A percentile compares a stretch with the other conserved stretches of the same genome.
Conservation (phyloP, 2,797 vertebrate species). For the Cuculus canorus region DNA sequence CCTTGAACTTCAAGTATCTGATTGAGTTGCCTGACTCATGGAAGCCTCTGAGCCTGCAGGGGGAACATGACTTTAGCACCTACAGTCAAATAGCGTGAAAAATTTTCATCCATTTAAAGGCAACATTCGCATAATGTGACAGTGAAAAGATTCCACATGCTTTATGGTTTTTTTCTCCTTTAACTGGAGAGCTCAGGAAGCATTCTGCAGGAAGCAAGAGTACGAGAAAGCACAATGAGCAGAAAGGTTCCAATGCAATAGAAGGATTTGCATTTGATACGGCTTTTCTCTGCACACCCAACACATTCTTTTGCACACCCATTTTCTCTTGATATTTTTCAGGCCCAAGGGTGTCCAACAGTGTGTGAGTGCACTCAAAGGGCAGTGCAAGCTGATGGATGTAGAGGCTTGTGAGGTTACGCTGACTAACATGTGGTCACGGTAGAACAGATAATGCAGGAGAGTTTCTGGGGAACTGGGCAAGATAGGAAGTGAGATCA, state of each 20-base stretch:
- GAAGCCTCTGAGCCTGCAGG: not conserved
- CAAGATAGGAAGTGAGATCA: not conserved
- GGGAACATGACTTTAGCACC: not conserved
- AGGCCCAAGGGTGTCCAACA: not conserved
- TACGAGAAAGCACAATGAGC: not conserved
- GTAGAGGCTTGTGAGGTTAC: not conserved
- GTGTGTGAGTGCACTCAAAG: not conserved
- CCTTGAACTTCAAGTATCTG: not conserved
- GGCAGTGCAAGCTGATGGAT: rapidly evolving
- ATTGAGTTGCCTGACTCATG: not conserved
- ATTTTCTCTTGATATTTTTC: not conserved
- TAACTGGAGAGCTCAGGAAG: not conserved
- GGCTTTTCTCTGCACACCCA: not conserved
- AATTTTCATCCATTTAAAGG: not conserved
- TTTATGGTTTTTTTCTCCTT: not conserved
- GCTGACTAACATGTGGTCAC: not conserved
- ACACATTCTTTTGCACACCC: not conserved
- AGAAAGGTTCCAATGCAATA: rapidly evolving
- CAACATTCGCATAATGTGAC: not conserved
- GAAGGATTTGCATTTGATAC: not conserved
- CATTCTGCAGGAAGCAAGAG: not conserved
- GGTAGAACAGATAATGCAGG: not conserved
- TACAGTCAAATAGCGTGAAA: not conserved
- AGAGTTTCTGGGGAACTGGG: not conserved
- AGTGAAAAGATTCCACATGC: not conserved